phyloP scores from a whole-genome alignment of 2,113 vertebrate species.

The Apodemus speciosus region DNA sequence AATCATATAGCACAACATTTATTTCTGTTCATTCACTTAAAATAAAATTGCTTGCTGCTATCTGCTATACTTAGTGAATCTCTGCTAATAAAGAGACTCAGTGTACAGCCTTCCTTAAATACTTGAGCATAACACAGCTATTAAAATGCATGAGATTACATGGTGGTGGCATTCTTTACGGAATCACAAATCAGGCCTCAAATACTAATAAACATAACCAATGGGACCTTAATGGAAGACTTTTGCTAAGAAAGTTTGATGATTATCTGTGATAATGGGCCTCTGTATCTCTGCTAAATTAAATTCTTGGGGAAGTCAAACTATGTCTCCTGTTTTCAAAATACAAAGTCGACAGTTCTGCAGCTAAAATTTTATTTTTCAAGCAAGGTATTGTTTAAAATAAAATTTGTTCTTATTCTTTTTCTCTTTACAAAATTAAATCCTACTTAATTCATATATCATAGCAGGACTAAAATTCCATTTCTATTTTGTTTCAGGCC shows the following conservation, averaged over 20 bases:
- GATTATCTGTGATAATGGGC: slow-evolving; percentile 68
- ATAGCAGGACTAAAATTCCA: background rate
- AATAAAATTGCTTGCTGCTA: slow-evolving; percentile 59
- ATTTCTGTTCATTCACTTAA: slow-evolving; percentile 70
- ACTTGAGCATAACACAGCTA: slow-evolving; percentile 68
- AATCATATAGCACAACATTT: slow-evolving; percentile 33
- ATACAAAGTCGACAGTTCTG: background rate
- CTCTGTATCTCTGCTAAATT: slow-evolving; percentile 40
- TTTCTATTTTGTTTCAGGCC: background rate
- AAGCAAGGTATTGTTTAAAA: slow-evolving; percentile 10
- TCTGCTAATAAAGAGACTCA: slow-evolving; percentile 48
- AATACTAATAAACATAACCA: slow-evolving; percentile 72
- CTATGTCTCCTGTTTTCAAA: background rate
- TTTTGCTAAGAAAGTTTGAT: slow-evolving; percentile 68
- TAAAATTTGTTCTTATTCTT: slow-evolving; percentile 9
- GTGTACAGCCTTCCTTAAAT: slow-evolving; percentile 65
- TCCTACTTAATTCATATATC: background rate
- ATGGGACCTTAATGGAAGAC: slow-evolving; percentile 53
- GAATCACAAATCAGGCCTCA: slow-evolving; percentile 69
- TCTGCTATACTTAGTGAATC: slow-evolving; percentile 39
- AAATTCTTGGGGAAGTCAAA: slow-evolving; percentile 64
- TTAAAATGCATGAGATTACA: slow-evolving; percentile 79
- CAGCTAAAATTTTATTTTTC: slow-evolving; percentile 37
- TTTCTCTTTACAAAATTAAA: background rate
- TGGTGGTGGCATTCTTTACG: slow-evolving; percentile 55